Percentiles rank a stretch among this genome's conserved stretches.
These are phyloP conservation scores for Pristionchus maxplancki DNA, from an alignment of 2,888 invertebrate genomes.

Conservation along the genomic window DNA sequence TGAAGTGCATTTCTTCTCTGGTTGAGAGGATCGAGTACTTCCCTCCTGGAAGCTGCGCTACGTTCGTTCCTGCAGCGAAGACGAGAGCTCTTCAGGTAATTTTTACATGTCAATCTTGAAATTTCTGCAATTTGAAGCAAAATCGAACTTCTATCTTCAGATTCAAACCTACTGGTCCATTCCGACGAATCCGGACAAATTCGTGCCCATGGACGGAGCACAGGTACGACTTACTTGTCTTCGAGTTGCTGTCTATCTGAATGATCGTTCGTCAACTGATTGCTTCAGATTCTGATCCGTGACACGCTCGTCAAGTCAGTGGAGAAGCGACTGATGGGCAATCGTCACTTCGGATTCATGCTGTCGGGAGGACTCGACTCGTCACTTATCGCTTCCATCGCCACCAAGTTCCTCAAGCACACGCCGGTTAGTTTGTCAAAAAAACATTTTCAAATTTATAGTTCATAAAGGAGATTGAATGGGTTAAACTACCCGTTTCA, in stretches of 20 bases:
- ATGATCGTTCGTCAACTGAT: neutral
- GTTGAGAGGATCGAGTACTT: constrained; percentile 74
- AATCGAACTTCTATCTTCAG: constrained; percentile 34
- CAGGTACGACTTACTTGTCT: no score
- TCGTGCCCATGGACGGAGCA: constrained; percentile 67
- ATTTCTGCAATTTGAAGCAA: no score
- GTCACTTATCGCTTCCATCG: constrained; percentile 74
- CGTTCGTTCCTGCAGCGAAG: neutral
- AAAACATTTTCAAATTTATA: no score
- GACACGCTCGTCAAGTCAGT: constrained; percentile 70
- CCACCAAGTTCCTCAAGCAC: constrained; percentile 63
- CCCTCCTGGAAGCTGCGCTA: constrained; percentile 76
- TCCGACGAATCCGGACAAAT: constrained; percentile 68
- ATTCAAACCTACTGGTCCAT: constrained; percentile 71
- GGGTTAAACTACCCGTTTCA: no score
- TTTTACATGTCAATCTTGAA: no score
- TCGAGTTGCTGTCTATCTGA: neutral
- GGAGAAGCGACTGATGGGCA: constrained; percentile 76
- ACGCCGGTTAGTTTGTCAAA: constrained; percentile 53
- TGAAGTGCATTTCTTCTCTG: constrained; percentile 73
- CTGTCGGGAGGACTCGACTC: constrained; percentile 72
- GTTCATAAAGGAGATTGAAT: no score
- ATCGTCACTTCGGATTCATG: constrained; percentile 77
- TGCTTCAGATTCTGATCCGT: constrained; percentile 64
- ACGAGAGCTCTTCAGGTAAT: constrained; percentile 30